These are phyloP conservation scores for Hiodon alosoides DNA, from an alignment of 2,113 vertebrate species.

Conservation along the genomic window DNA sequence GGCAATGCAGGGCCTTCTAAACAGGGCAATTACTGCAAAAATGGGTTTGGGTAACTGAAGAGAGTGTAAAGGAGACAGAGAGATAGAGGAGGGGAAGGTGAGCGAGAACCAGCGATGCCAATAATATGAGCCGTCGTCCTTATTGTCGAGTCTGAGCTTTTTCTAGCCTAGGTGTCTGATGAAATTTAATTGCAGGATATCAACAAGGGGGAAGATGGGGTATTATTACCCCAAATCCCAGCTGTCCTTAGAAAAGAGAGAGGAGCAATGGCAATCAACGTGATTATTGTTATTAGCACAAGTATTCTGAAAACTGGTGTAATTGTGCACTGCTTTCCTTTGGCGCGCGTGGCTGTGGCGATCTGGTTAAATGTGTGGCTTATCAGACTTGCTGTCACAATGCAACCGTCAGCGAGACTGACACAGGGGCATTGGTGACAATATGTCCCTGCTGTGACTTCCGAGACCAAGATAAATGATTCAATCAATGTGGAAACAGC, in stretches of 20 bases:
- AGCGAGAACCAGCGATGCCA: constrained; percentile 24
- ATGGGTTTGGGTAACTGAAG: constrained; percentile 51
- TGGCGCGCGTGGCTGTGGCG: constrained; percentile 10
- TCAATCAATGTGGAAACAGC: constrained; percentile 5
- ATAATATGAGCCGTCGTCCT: constrained; percentile 40
- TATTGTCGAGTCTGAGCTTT: constrained; percentile 33
- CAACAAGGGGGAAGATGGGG: constrained; percentile 38
- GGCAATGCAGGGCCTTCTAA: constrained; percentile 63
- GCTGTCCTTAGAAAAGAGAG: constrained; percentile 38
- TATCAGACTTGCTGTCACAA: constrained; percentile 13
- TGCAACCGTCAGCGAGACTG: neutral
- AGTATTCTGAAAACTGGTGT: constrained; percentile 49
- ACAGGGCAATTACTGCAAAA: constrained; percentile 61
- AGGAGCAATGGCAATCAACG: constrained; percentile 42
- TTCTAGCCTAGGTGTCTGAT: constrained; percentile 50
- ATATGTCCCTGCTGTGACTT: constrained; percentile 3
- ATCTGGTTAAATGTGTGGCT: neutral
- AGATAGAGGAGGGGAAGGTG: constrained; percentile 21
- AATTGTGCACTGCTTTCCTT: constrained; percentile 47
- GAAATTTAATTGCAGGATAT: constrained; percentile 59
- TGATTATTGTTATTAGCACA: constrained; percentile 62
- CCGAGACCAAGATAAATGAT: neutral
- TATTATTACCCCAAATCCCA: constrained; percentile 48
- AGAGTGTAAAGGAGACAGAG: constrained; percentile 42
- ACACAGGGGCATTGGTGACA: neutral